These are phyloP conservation scores for Agrotis puta DNA, from an alignment of 2,888 invertebrate genomes.

Conservation along the genomic window DNA sequence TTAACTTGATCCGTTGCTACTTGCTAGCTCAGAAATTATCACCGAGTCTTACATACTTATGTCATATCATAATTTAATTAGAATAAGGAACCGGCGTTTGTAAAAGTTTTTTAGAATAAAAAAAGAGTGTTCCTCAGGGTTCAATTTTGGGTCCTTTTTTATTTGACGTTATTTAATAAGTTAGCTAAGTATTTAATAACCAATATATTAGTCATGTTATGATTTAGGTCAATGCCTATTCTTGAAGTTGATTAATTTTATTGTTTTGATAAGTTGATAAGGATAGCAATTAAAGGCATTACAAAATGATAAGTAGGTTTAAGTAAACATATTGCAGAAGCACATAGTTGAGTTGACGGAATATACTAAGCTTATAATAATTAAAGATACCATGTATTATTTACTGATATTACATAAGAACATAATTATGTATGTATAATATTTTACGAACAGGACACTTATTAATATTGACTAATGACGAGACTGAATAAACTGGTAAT, in stretches of 20 bases:
- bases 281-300: slow-evolving; percentile 18
- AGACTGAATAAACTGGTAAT: background rate
- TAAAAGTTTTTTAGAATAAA: background rate
- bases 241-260: slow-evolving; percentile 30
- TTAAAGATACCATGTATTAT: background rate
- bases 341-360: no score
- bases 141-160: background rate
- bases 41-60: background rate
- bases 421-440: background rate
- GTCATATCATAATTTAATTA: background rate
- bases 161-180: background rate
- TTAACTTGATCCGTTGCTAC: background rate
- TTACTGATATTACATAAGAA: background rate
- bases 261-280: slow-evolving; percentile 3
- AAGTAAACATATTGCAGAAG: slow-evolving; percentile 22
- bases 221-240: slow-evolving; percentile 2
- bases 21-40: background rate
- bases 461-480: background rate
- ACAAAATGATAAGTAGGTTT: slow-evolving; percentile 13
- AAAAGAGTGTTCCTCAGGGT: background rate
- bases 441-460: background rate
- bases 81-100: background rate
- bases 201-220: slow-evolving; percentile 10
- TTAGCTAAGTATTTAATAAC: background rate
- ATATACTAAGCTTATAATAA: background rate